These are phyloP conservation scores for Liopterus haemorrhoidalis DNA, from an alignment of 2,888 invertebrate genomes.

Conservation along the genomic window DNA sequence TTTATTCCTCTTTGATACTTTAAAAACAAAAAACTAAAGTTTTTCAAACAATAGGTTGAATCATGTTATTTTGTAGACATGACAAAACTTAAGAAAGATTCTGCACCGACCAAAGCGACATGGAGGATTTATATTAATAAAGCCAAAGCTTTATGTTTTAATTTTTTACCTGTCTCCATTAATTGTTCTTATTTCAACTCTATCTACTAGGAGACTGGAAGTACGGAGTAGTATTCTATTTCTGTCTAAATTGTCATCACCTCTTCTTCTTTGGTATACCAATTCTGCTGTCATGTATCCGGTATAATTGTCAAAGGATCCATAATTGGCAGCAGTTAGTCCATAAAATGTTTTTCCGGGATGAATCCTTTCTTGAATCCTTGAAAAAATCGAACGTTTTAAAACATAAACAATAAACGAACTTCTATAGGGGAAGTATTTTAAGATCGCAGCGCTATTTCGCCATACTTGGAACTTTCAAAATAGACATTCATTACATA, in stretches of 20 bases:
- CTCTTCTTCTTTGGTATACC: constrained; percentile 36
- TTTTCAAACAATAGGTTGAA: too few relatives aligned
- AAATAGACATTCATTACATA: constrained; percentile 2
- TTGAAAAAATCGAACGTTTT: constrained; percentile 27
- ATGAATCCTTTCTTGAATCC: constrained; percentile 38
- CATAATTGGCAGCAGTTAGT: constrained; percentile 42
- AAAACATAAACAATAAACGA: constrained; percentile 8
- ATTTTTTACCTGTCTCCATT: constrained; percentile 44
- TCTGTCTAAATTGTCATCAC: constrained; percentile 23
- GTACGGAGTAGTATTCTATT: constrained; percentile 10
- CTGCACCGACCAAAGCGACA: too few relatives aligned
- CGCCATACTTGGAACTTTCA: not conserved
- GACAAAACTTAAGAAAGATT: too few relatives aligned
- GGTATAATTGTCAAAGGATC: constrained; percentile 35
- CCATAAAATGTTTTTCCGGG: constrained; percentile 40
- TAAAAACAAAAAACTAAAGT: too few relatives aligned
- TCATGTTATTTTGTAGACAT: too few relatives aligned
- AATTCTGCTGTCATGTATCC: constrained; percentile 38
- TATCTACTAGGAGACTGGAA: constrained; percentile 38
- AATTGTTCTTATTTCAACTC: constrained; percentile 41
- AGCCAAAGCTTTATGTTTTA: too few relatives aligned
- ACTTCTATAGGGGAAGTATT: too few relatives aligned
- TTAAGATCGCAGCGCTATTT: too few relatives aligned
- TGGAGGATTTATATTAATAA: too few relatives aligned
- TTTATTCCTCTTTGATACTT: too few relatives aligned